Evolutionary conservation across 2,113 vertebrate species (phyloP), one percentile per base, ranked within the genome.

Genomic region (Amphilophus citrinellus): DNA sequence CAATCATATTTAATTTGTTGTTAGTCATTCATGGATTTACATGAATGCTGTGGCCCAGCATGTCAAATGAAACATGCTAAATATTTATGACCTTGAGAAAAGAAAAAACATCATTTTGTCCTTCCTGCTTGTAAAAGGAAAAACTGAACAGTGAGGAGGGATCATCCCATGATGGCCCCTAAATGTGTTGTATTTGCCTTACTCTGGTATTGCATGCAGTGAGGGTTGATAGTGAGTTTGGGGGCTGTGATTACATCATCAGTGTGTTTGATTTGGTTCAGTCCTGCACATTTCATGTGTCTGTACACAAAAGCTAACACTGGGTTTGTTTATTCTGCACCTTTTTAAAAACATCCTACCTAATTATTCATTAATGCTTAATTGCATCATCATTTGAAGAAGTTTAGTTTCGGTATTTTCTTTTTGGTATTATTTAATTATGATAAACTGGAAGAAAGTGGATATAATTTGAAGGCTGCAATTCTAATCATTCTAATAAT

Each of bases 11-110:
- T 93, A 77, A 92, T 94, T 71, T 90, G 93, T 86, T 63, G 56
- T 93, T 57, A 93, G 91, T 91, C 59, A 90, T 93, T 93, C 77
- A 91, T 91, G 81, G 68, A 47, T 84, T 89, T 91, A 91, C 88
- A 85, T 80, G 91, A 91, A 91, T 87, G 84, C 85, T 22, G 61
- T 86, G 60, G 84, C 91, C 76, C 88, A 89, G 87, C 84, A 60
- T 78, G 90, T 81, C 75, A 82, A 91, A 90, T 90, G 90, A 91
- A 94, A 94, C 87, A 83, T 37, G 77, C 53, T 93, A 76, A 92
- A 94, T 94, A 82, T 93, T 93, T 92, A 2, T 92, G 85, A 66
- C 27, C 14, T 1, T 57, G 37, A 68, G 15, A 7, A 71, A 71
- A 61, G 37, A 60, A 30, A 1, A 0, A 27, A 59, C 24, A 68